These are phyloP conservation scores for Lerista edwardsae DNA, from an alignment of 2,797 vertebrate genomes.

Conservation along the genomic window DNA sequence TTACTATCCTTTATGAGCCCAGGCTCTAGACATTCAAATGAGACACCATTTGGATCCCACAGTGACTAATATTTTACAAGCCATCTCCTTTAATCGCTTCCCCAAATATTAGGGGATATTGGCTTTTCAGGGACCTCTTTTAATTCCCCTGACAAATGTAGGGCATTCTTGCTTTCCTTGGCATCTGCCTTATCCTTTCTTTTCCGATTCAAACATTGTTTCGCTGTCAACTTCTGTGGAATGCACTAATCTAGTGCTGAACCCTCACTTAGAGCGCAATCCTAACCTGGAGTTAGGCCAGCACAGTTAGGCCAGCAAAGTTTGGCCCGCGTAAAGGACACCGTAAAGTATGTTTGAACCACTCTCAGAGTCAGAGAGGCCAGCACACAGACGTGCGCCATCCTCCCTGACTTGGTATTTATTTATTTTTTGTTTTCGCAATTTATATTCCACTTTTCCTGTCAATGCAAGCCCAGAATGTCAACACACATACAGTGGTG, in stretches of 20 bases:
- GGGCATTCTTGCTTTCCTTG: neutral
- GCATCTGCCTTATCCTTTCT: neutral
- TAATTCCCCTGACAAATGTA: neutral
- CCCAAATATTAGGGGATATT: neutral
- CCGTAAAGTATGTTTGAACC: too few species aligned
- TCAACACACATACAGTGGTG: too few species aligned
- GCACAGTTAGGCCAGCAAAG: too few species aligned
- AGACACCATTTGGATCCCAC: neutral
- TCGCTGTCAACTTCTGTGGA: neutral
- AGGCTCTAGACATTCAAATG: neutral
- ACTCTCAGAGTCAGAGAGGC: too few species aligned
- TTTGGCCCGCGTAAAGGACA: too few species aligned
- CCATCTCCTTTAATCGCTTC: neutral
- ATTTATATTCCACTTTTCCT: too few species aligned
- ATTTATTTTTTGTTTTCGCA: too few species aligned
- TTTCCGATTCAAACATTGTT: neutral
- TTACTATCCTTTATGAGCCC: neutral
- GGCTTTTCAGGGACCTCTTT: neutral
- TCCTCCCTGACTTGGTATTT: too few species aligned
- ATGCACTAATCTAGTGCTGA: neutral
- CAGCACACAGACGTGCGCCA: too few species aligned
- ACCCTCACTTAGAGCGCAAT: too few species aligned
- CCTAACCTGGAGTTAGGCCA: too few species aligned
- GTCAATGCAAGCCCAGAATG: too few species aligned
- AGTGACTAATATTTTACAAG: conserved; percentile 14